Evolutionary conservation across 1,140 invertebrate species (phyloP).

Genomic region (Procambarus clarkii): DNA sequence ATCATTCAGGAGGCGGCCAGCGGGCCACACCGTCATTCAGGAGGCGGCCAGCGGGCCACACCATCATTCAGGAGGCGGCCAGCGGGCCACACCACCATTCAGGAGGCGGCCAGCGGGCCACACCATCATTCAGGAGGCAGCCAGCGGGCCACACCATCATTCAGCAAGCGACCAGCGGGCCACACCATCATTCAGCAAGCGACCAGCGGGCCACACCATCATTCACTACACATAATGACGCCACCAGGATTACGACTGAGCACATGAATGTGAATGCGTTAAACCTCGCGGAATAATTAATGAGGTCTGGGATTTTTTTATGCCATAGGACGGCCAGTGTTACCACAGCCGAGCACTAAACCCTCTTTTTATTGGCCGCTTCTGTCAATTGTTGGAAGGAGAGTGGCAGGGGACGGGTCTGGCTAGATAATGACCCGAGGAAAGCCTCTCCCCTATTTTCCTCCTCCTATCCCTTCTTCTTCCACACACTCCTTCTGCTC

Average conservation of each 20-base stretch:
- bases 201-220: too few species aligned
- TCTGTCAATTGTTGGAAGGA: background rate
- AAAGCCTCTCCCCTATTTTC: background rate
- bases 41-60: too few species aligned
- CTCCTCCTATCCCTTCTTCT: too few species aligned
- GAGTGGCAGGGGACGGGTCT: background rate
- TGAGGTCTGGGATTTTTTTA: slow-evolving; percentile 29
- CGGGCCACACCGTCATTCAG: too few species aligned
- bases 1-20: too few species aligned
- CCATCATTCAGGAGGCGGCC: too few species aligned
- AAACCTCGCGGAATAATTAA: slow-evolving; percentile 57
- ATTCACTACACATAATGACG: slow-evolving; percentile 27
- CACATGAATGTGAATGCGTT: slow-evolving; percentile 51
- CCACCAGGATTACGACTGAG: slow-evolving; percentile 23
- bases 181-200: too few species aligned
- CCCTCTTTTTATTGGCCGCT: background rate
- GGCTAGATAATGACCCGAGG: background rate
- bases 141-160: too few species aligned
- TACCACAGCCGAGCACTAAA: background rate
- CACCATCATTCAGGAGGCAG: too few species aligned
- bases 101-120: too few species aligned
- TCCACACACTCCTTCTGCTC: background rate
- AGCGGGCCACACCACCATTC: too few species aligned
- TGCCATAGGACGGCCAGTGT: background rate
- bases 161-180: too few species aligned